Evolutionary conservation across 1,140 invertebrate genomes (phyloP).

Genomic region (Leptonema lineaticorne): DNA sequence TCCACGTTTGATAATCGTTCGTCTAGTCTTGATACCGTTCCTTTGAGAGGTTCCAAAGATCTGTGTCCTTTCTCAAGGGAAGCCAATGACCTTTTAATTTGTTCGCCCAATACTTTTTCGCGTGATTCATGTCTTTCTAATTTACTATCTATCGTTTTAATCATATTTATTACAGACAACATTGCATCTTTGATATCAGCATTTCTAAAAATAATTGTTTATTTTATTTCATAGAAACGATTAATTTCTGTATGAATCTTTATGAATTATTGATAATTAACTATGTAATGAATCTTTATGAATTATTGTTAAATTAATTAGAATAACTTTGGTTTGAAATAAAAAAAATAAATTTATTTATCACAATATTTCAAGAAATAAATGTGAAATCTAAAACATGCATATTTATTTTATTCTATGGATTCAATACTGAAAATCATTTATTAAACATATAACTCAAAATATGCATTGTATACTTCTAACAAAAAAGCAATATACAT

Average conservation of each 20-base stretch:
- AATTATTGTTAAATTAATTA: neutral
- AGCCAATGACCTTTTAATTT: constrained; percentile 71
- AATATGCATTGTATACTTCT: no score
- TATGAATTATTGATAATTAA: neutral
- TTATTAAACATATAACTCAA: no score
- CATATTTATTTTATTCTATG: no score
- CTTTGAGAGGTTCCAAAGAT: constrained; percentile 67
- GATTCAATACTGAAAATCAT: no score
- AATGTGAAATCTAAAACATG: neutral
- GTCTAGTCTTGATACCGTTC: constrained; percentile 64
- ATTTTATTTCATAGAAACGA: neutral
- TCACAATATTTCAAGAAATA: neutral
- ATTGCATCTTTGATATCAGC: constrained; percentile 81
- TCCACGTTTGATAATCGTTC: constrained; percentile 70
- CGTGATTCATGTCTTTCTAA: constrained; percentile 81
- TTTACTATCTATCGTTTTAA: constrained; percentile 77
- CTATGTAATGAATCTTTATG: neutral
- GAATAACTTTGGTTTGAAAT: neutral
- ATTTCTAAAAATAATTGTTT: constrained; percentile 51
- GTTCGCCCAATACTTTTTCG: constrained; percentile 75
- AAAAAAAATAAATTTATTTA: neutral
- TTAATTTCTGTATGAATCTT: no score
- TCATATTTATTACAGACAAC: constrained; percentile 77
- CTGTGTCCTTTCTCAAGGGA: constrained; percentile 72
- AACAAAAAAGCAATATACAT: no score